Conservation (phyloP, 1,140 invertebrate species). For the Drosophila sulfurigaster region DNA sequence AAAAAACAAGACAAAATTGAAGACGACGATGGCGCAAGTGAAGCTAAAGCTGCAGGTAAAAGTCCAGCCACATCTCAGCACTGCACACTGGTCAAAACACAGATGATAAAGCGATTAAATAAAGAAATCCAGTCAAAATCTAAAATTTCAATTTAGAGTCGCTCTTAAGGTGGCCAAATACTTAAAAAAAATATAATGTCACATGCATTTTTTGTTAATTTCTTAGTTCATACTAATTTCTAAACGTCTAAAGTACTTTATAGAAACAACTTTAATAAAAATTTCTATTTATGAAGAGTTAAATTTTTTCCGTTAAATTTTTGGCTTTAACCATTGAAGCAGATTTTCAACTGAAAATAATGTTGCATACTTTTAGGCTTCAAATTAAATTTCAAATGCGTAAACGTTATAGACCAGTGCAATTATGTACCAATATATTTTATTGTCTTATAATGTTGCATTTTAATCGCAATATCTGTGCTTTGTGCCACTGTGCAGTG, state of each 20-base stretch:
- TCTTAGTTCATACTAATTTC: too few species aligned
- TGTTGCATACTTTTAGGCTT: neutral
- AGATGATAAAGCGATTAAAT: conserved; percentile 28
- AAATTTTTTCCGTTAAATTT: too few species aligned
- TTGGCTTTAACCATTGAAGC: too few species aligned
- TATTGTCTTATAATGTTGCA: neutral
- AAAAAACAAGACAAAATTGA: conserved; percentile 51
- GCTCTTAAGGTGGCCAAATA: too few species aligned
- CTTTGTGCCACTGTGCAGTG: conserved; percentile 59
- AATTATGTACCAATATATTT: too few species aligned
- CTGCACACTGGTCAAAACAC: conserved; percentile 40
- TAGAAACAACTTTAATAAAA: too few species aligned
- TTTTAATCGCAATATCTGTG: conserved; percentile 29
- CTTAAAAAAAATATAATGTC: too few species aligned
- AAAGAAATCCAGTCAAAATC: neutral
- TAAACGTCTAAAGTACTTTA: too few species aligned
- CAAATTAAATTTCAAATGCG: neutral
- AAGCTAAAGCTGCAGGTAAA: conserved; percentile 69
- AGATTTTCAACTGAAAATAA: neutral
- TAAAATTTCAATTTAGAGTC: too few species aligned
- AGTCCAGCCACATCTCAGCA: conserved; percentile 48
- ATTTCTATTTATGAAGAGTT: too few species aligned
- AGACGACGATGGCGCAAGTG: conserved; percentile 53
- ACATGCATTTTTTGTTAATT: too few species aligned
- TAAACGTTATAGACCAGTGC: too few species aligned